Evolutionary conservation across 1,140 invertebrate genomes (phyloP).

Genomic region (Pseudomyrmex cubaensis): DNA sequence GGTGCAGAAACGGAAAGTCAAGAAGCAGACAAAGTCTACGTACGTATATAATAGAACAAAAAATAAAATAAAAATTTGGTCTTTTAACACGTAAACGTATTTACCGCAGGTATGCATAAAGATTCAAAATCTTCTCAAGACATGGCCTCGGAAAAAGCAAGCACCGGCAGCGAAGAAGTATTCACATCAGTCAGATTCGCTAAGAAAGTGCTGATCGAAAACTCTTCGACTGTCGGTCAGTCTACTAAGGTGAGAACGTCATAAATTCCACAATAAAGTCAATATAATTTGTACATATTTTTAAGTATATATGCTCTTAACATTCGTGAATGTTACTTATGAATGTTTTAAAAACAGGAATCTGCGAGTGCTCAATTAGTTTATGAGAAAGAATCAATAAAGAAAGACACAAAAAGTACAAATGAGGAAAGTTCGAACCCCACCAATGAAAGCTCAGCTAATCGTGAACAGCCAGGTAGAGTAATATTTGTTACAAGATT

Average conservation of each 20-base stretch:
- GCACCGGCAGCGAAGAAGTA: slow-evolving; percentile 71
- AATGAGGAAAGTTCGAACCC: slow-evolving; percentile 49
- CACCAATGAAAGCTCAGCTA: slow-evolving; percentile 56
- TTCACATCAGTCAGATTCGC: slow-evolving; percentile 82
- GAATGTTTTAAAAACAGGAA: slow-evolving; percentile 53
- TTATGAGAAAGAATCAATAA: slow-evolving; percentile 60
- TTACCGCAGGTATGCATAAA: slow-evolving; percentile 74
- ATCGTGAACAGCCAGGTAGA: slow-evolving; percentile 60
- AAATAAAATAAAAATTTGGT: not conserved
- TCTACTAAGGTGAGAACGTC: slow-evolving; percentile 61
- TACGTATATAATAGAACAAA: slow-evolving; percentile 56
- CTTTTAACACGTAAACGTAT: slow-evolving; percentile 11
- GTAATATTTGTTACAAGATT: not conserved
- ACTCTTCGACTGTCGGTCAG: slow-evolving; percentile 65
- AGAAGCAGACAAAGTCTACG: slow-evolving; percentile 79
- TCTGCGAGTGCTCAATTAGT: slow-evolving; percentile 55
- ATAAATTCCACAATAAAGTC: not conserved
- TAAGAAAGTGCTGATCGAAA: slow-evolving; percentile 81
- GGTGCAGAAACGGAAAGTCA: slow-evolving; percentile 79
- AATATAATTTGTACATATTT: not conserved
- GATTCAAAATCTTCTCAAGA: slow-evolving; percentile 82
- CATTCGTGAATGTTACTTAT: not conserved
- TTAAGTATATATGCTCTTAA: not conserved
- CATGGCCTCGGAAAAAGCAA: slow-evolving; percentile 78
- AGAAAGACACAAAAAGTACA: slow-evolving; percentile 58